Conservation (phyloP, 2,797 vertebrate genomes). For the Phyllotis vaccarum region DNA sequence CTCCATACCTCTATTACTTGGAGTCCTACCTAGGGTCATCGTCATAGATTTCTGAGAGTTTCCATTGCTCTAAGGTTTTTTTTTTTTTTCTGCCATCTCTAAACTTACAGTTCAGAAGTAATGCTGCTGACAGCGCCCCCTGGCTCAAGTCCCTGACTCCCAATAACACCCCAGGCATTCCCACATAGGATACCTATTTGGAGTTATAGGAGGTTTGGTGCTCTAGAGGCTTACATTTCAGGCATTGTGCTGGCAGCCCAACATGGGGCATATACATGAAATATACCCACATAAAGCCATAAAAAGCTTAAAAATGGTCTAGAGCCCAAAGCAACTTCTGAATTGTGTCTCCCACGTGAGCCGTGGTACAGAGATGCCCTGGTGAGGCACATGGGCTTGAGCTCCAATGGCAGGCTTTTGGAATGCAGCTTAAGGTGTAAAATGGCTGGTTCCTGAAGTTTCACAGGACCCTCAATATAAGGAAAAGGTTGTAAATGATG, state of each 20-base stretch:
- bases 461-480: no score
- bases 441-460: no score
- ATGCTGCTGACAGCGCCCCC: not conserved
- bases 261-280: no score
- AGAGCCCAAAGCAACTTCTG: no score
- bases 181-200: not conserved
- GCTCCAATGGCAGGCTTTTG: no score
- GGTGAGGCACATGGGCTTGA: no score
- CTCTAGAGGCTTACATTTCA: not conserved
- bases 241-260: slow-evolving; percentile 4
- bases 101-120: not conserved
- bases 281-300: no score
- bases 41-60: not conserved
- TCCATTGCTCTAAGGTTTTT: not conserved
- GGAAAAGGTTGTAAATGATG: no score
- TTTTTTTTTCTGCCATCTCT: not conserved
- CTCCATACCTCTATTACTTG: not conserved
- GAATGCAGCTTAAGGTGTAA: no score
- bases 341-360: no score
- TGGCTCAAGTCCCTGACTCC: not conserved
- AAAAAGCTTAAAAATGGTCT: no score
- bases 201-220: not conserved
- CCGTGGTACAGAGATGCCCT: no score
- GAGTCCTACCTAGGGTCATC: not conserved
- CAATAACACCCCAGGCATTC: not conserved